phyloP scores from a whole-genome alignment of 23 tunicate species.

The Ascidia mentula region DNA sequence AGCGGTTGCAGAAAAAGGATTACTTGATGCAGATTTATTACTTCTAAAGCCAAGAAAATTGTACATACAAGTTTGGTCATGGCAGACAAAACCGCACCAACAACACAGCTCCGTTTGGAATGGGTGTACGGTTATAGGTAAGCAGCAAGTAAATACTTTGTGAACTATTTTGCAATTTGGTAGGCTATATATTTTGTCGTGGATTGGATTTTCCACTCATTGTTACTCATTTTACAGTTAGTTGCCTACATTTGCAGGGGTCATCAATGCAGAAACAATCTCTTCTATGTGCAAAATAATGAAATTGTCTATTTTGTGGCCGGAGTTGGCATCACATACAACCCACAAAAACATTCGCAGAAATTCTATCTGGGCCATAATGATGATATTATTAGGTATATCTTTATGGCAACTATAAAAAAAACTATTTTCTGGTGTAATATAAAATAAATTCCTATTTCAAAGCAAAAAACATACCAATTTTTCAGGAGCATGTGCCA shows the following conservation, averaged over 20 bases:
- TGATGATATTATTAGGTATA: constrained; percentile 93
- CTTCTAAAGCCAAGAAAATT: too few species aligned
- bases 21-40: neutral
- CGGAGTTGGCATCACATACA: constrained; percentile 86
- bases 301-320: constrained; percentile 98
- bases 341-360: constrained; percentile 60
- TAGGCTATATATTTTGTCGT: neutral
- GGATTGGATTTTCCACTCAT: neutral
- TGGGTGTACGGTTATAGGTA: constrained; percentile 99
- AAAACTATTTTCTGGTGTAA: too few species aligned
- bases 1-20: neutral
- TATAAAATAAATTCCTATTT: too few species aligned
- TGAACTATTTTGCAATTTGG: neutral
- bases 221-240: neutral
- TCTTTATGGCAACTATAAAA: too few species aligned
- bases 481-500: too few species aligned
- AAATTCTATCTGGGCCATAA: constrained; percentile 90
- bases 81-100: constrained; percentile 93
- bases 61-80: constrained; percentile 19
- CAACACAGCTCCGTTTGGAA: constrained; percentile 63
- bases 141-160: neutral
- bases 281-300: constrained; percentile 51
- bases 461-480: too few species aligned
- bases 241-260: constrained; percentile 43
- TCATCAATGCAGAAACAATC: constrained; percentile 94